Base-by-base conservation (phyloP, 2,888 invertebrate genomes). In the Mystacides longicornis region DNA sequence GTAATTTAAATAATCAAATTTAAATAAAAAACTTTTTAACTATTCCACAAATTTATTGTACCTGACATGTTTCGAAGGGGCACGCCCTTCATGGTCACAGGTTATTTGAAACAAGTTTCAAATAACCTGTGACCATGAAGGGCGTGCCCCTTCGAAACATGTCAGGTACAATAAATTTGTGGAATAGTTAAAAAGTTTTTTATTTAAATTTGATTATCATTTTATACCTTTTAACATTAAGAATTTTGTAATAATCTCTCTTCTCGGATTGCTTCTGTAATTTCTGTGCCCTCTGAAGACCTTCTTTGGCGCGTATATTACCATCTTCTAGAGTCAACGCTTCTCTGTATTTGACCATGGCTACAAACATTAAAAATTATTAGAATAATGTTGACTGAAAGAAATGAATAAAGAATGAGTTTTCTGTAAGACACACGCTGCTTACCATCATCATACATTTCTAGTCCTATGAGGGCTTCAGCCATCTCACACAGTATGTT, bases 211-310 rank as follows among this genome's bases (percentile, higher is more conserved):
- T n/a, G n/a, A n/a, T n/a, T n/a, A n/a, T n/a, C n/a, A n/a, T n/a
- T n/a, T 9, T 54, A 51, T 48, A 75, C 75, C 93, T 82, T 68
- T 89, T 88, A 1, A 99, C 96, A 14, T 87, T 90, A 53, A 97
- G 77, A 64, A 97, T 97, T 74, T 98, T 97, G 72, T 99, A 99
- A 73, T 99, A 99, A 73, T 99, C 98, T 62, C 96, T 76, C 66
- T 88, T 88, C 67, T 94, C 91, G 0, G 96, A 82, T 68, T 93
- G 90, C 67, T 96, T 96, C 71, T 94, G 91, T 63, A 95, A 72
- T 67, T 93, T 90, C 72, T 96, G 92, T 2, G 95, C 94, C 64
- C 85, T 85, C 58, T 85, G 81, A 20, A 94, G 69, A 0, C 97
- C 97, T 58, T 98, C 94, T 68, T 89, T 88, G 1, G 96, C 96